Evolutionary conservation across 2,888 invertebrate genomes (phyloP), one percentile per base, ranked within the genome.

Genomic region (Agrotis segetum): DNA sequence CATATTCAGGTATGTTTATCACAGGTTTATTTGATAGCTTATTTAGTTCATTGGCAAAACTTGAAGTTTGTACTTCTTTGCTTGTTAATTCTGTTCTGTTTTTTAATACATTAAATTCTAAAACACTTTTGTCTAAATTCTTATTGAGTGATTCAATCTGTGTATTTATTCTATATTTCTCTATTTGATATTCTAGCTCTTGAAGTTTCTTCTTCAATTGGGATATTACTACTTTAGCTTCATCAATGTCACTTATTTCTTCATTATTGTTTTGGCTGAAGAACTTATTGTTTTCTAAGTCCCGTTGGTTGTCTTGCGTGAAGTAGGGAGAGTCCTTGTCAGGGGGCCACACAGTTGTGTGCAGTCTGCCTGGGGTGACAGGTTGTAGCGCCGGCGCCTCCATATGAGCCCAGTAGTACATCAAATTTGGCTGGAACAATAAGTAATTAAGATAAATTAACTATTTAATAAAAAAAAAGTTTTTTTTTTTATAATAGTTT

Each of bases 331-430:
- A 74, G 21, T 94, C 92, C 83, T 91, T 92, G 67, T 95, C 94
- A 14, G 98, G 98, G 0, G 98, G 98, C 98, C 98, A 98, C 49
- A 97, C 96, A 1, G 97, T 94, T 74, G 97, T 97, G 81, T 97
- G 97, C 61, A 98, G 94, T 88, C 97, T 97, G 63, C 98, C 98
- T 0, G 98, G 98, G 21, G 98, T 97, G 71, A 97, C 95, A 49
- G 98, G 97, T 78, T 97, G 96, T 61, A 97, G 95, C 50, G 97
- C 95, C 67, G 97, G 97, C 61, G 96, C 94, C 92, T 98, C 98
- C 80, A 98, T 98, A 91, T 98, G 98, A 34, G 98, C 97, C 99
- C 99, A 99, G 91, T 98, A 98, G 94, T 99, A 99, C 98, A 98
- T 98, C 89, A 98, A 97, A 93, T 98, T 98, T 73, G 98, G 98